Evolutionary conservation across 2,797 vertebrate species (phyloP).

Genomic region (Hipposideros larvatus): DNA sequence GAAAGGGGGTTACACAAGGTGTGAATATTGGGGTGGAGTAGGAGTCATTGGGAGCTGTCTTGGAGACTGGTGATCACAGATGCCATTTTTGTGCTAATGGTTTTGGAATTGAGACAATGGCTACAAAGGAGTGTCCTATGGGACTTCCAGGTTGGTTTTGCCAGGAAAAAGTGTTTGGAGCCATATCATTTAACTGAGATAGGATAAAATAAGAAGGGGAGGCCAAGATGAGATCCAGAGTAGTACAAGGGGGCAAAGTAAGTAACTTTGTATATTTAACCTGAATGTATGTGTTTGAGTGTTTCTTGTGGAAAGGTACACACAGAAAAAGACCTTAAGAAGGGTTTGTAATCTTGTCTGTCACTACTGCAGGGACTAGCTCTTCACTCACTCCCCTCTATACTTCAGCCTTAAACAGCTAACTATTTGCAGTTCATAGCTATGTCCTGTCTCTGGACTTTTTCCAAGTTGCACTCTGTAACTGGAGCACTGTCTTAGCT

Average conservation of each 20-base stretch:
- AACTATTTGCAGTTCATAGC: not conserved
- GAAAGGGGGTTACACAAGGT: not conserved
- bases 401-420: not conserved
- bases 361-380: not conserved
- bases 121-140: not conserved
- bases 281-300: not conserved
- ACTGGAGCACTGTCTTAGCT: not conserved
- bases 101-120: not conserved
- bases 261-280: not conserved
- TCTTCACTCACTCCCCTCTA: not conserved
- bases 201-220: not conserved
- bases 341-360: not conserved
- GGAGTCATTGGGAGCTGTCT: not conserved
- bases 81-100: not conserved
- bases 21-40: not conserved
- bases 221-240: not conserved
- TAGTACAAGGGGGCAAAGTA: not conserved
- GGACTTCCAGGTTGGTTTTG: not conserved
- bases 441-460: not conserved
- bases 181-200: not conserved
- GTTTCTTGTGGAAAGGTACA: not conserved
- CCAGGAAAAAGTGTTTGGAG: not conserved
- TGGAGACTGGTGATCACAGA: not conserved
- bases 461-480: not conserved
- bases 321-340: not conserved